phyloP scores from a whole-genome alignment of 37 sponge, comb jelly and placozoan genomes.

The Halisarca cf. caerulea region DNA sequence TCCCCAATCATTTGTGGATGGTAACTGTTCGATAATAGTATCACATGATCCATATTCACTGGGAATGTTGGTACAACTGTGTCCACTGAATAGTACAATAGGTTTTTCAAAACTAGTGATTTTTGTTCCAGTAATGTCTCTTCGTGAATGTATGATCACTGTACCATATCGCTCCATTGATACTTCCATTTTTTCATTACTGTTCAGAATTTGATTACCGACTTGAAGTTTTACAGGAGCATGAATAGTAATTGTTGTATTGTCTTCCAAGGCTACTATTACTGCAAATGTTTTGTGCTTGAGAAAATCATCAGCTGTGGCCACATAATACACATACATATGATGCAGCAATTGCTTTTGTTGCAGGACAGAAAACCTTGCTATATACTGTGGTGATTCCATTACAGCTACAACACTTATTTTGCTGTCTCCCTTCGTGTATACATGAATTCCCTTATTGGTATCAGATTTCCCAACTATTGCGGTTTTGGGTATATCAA shows the following conservation, averaged over 20 bases:
- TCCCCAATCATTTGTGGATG: conserved; percentile 25
- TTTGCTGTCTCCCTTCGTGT: background rate
- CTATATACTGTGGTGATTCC: background rate
- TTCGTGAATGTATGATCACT: background rate
- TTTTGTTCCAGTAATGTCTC: background rate
- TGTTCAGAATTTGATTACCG: background rate
- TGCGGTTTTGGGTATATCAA: background rate
- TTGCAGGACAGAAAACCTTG: background rate
- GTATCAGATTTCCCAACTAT: background rate
- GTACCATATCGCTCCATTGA: background rate
- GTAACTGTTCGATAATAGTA: conserved; percentile 17
- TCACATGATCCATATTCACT: background rate
- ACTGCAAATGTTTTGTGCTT: background rate
- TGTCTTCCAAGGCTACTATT: background rate
- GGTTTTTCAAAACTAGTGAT: background rate
- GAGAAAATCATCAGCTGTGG: background rate
- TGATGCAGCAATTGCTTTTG: background rate
- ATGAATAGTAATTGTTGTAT: background rate
- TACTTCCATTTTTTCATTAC: background rate
- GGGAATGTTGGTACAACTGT: conserved; percentile 9
- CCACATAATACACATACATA: background rate
- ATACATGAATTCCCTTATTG: background rate
- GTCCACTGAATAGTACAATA: background rate
- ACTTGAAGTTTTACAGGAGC: background rate
- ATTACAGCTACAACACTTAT: background rate